phyloP scores from a whole-genome alignment of 1,140 invertebrate species.

The Bombus picipes region DNA sequence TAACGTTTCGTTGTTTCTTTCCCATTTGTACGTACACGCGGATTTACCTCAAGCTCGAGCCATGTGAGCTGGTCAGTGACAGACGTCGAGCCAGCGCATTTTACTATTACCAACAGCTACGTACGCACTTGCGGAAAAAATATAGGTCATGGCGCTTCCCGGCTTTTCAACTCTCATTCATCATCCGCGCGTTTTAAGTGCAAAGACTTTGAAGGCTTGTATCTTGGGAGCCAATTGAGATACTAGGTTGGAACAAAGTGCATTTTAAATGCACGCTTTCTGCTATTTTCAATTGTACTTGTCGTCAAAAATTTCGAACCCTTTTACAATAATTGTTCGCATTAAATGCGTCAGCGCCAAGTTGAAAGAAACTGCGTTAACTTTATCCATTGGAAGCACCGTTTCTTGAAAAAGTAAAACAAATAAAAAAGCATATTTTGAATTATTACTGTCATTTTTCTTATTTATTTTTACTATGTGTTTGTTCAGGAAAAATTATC shows the following conservation, averaged over 20 bases:
- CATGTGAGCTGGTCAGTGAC: not conserved
- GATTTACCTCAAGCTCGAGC: not conserved
- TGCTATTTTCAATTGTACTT: not conserved
- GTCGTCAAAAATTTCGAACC: not conserved
- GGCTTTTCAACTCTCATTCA: not conserved
- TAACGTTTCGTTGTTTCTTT: not conserved
- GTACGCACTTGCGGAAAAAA: not conserved
- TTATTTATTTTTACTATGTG: no score
- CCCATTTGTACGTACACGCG: not conserved
- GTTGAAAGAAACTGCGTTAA: no score
- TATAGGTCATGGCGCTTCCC: not conserved
- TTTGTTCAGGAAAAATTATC: no score
- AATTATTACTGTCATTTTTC: no score
- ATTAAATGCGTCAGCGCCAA: no score
- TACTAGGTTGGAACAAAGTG: not conserved
- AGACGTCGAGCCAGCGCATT: not conserved
- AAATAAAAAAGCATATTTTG: no score
- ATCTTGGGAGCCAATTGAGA: not conserved
- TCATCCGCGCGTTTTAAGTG: not conserved
- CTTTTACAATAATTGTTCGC: not conserved
- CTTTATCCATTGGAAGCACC: no score
- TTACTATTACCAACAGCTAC: not conserved
- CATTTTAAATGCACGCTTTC: not conserved
- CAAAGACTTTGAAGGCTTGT: not conserved
- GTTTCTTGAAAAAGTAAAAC: no score